Evolutionary conservation across 2,888 invertebrate genomes (phyloP), one percentile per base, ranked within the genome.

Genomic region (Plagodis pulveraria): DNA sequence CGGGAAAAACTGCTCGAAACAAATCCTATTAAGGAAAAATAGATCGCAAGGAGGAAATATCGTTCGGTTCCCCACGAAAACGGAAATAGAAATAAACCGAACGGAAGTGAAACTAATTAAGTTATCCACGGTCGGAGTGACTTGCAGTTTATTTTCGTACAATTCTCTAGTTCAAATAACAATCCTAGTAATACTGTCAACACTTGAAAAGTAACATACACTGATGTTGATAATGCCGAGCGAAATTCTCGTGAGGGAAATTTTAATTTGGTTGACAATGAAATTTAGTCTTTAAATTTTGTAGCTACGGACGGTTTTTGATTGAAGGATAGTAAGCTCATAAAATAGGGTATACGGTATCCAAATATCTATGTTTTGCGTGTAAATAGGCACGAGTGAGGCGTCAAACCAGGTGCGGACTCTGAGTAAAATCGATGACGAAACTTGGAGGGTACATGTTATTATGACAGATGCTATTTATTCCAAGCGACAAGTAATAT

Each of bases 61-160:
- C 84, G 72, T 76, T 77, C 83, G 76, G 78, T 78, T 69, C 88
- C 88, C 85, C 78, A 83, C 80, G 73, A 81, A 84, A 88, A 85
- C 91, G 90, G 90, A 91, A 91, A 89, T 91, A 91, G 91, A 90
- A 87, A 89, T 90, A 88, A 86, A 82, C 83, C 71, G 80, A 89
- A 85, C 89, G 91, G 91, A 91, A 91, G 89, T 91, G 84, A 87
- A 89, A 87, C 90, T 91, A 91, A 91, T 91, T 91, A 91, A 89
- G 85, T 91, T 91, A 91, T 91, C 90, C 86, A 78, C 89, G 84
- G 82, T 83, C 80, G 81, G 76, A 78, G 83, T 78, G 78, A 80
- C 78, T 86, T 82, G 86, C 83, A 84, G 88, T 83, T 84, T 91
- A 91, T 90, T 91, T 91, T 90, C 80, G 89, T 89, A 79, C 82